These are phyloP conservation scores for Jaculus jaculus DNA, from an alignment of 2,113 vertebrate genomes.

Conservation along the genomic window DNA sequence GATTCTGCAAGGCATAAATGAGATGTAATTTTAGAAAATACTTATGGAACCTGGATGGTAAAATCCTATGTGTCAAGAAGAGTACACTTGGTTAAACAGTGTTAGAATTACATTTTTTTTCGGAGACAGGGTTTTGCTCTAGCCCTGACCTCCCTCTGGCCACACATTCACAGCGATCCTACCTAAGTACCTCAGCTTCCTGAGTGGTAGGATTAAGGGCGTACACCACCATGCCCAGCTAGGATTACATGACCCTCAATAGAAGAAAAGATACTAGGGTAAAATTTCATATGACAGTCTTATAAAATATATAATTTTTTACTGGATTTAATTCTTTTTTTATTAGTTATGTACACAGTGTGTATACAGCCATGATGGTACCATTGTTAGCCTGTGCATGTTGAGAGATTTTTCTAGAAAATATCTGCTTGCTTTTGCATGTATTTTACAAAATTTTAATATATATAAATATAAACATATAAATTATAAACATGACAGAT, in stretches of 20 bases:
- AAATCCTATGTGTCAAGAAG: not conserved
- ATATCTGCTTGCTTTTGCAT: not conserved
- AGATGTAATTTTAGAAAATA: conserved; percentile 20
- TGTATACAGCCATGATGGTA: too few species aligned
- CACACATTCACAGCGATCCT: too few species aligned
- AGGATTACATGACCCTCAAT: not conserved
- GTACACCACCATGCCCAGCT: too few species aligned
- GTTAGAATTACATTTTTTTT: not conserved
- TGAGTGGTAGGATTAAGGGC: too few species aligned
- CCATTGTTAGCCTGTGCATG: too few species aligned
- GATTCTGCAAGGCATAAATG: not conserved
- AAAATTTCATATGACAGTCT: not conserved
- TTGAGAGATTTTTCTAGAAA: conserved; percentile 42
- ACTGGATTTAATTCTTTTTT: too few species aligned
- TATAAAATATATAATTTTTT: conserved; percentile 29
- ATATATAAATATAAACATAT: too few species aligned
- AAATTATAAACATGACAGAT: too few species aligned
- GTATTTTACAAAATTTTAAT: not conserved
- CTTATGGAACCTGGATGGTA: not conserved
- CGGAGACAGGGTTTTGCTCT: not conserved
- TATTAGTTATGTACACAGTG: too few species aligned
- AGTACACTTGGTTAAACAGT: not conserved
- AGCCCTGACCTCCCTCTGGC: too few species aligned
- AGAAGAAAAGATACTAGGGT: not conserved
- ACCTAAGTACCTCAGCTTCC: too few species aligned